These are phyloP conservation scores for Gandaritis pyraliata DNA, from an alignment of 2,888 invertebrate genomes.

Conservation along the genomic window DNA sequence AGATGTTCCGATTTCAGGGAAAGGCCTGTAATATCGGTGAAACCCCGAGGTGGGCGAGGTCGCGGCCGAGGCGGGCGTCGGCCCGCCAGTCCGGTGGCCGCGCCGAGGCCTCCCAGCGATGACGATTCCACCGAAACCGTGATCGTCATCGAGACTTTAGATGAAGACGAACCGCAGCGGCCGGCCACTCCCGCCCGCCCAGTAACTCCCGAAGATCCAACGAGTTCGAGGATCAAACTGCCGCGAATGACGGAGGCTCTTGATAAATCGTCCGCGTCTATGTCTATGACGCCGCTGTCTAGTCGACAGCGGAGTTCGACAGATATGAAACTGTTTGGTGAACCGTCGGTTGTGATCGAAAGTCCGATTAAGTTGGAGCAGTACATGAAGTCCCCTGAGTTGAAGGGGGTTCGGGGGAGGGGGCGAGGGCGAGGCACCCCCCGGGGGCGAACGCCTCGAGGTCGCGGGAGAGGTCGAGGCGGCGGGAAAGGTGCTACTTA, in stretches of 20 bases:
- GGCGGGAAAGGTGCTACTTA: conserved; percentile 70
- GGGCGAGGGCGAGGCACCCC: conserved; percentile 51
- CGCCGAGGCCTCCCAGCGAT: conserved; percentile 33
- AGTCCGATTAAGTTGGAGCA: conserved; percentile 56
- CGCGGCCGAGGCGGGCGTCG: conserved; percentile 68
- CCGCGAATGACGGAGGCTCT: conserved; percentile 79
- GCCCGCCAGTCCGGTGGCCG: conserved; percentile 42
- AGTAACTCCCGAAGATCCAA: conserved; percentile 65
- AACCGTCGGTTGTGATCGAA: conserved; percentile 54
- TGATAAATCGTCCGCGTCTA: conserved; percentile 70
- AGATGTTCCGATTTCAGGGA: conserved; percentile 62
- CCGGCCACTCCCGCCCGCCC: conserved; percentile 21
- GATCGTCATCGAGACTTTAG: conserved; percentile 39
- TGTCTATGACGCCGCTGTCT: conserved; percentile 67
- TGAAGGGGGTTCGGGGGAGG: conserved; percentile 52
- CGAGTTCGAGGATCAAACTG: conserved; percentile 74
- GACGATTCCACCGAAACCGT: conserved; percentile 37
- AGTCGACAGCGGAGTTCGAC: conserved; percentile 63
- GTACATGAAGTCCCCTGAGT: conserved; percentile 59
- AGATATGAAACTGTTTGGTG: conserved; percentile 55
- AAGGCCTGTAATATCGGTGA: conserved; percentile 67
- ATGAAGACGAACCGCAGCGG: conserved; percentile 32
- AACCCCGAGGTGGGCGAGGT: conserved; percentile 69
- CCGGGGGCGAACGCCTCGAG: conserved; percentile 55
- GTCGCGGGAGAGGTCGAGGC: conserved; percentile 70